These are phyloP conservation scores for Cephus nigrinus DNA, from an alignment of 2,888 invertebrate genomes.

Conservation along the genomic window DNA sequence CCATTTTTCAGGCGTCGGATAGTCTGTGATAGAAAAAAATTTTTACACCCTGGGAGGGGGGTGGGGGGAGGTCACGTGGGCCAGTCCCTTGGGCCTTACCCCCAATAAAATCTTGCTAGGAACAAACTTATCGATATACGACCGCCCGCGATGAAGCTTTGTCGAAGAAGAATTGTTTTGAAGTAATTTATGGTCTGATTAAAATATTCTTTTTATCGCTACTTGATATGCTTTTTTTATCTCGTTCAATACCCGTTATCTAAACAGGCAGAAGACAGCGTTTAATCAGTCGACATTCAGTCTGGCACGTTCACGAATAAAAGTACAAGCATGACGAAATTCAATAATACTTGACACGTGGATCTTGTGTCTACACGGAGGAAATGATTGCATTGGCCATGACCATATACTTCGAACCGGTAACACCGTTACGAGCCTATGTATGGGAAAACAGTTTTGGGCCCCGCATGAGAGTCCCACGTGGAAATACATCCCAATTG, in stretches of 20 bases:
- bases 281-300: neutral
- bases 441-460: neutral
- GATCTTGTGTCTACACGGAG: neutral
- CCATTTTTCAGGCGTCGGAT: neutral
- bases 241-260: neutral
- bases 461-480: neutral
- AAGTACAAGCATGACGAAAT: neutral
- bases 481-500: neutral
- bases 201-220: neutral
- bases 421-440: neutral
- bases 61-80: neutral
- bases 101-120: neutral
- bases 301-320: neutral
- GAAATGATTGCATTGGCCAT: neutral
- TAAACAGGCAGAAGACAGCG: neutral
- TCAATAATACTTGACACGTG: neutral
- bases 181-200: neutral
- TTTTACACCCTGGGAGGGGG: neutral
- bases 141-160: neutral
- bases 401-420: neutral
- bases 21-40: neutral
- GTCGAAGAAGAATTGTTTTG: neutral
- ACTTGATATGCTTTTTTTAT: neutral
- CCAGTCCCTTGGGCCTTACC: neutral
- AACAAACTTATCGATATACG: neutral